Conservation (phyloP, 2,113 vertebrate species). For the Taurulus bubalis region DNA sequence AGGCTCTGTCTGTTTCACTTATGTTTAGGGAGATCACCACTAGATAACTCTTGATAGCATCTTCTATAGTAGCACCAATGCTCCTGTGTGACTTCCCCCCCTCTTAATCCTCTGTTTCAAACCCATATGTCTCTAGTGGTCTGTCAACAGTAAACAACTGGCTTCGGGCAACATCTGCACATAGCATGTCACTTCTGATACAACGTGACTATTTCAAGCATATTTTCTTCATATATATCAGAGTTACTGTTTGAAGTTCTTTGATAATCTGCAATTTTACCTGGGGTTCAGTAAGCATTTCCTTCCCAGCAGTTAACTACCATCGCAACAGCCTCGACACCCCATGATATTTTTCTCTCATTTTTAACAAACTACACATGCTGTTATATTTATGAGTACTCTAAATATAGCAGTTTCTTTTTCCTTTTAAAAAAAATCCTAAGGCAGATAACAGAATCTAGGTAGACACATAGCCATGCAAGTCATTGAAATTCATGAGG, state of each 20-base stretch:
- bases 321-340: constrained; percentile 28
- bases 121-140: neutral
- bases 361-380: constrained; percentile 62
- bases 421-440: constrained; percentile 14
- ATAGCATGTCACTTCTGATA: neutral
- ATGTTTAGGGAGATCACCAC: constrained; percentile 59
- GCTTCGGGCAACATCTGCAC: neutral
- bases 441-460: constrained; percentile 42
- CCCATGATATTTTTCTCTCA: constrained; percentile 32
- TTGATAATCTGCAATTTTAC: constrained; percentile 26
- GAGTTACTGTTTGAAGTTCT: constrained; percentile 18
- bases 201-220: neutral
- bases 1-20: constrained; percentile 62
- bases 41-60: constrained; percentile 66
- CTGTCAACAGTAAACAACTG: constrained; percentile 25
- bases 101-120: constrained; percentile 22
- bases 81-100: constrained; percentile 23
- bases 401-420: constrained; percentile 69
- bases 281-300: constrained; percentile 12
- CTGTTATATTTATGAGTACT: constrained; percentile 47
- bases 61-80: constrained; percentile 40
- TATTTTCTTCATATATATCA: neutral
- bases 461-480: constrained; percentile 41
- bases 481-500: constrained; percentile 79
- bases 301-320: constrained; percentile 6